Percentiles rank a stretch among this genome's conserved stretches.
These are phyloP conservation scores for Pygocentrus nattereri DNA, from an alignment of 2,797 vertebrate species.

Conservation along the genomic window DNA sequence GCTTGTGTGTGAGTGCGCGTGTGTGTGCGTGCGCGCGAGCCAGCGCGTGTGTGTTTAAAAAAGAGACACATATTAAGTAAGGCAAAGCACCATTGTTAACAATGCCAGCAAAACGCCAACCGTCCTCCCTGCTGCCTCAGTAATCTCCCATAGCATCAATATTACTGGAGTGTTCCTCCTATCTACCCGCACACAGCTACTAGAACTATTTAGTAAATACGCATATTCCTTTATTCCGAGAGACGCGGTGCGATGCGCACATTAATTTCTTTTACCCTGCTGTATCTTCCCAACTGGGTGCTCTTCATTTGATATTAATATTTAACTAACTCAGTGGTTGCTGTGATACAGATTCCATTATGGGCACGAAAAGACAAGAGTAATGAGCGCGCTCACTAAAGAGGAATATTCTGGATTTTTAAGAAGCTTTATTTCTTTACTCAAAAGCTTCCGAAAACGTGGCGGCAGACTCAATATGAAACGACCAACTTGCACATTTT, in stretches of 20 bases:
- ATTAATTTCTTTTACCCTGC: conserved; percentile 48
- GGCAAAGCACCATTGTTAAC: conserved; percentile 60
- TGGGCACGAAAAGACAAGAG: conserved; percentile 51
- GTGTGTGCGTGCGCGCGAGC: conserved; percentile 14
- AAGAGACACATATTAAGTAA: conserved; percentile 74
- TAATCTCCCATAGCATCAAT: conserved; percentile 39
- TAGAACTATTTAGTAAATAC: conserved; percentile 43
- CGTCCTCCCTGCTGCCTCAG: conserved; percentile 23
- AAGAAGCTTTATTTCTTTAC: conserved; percentile 45
- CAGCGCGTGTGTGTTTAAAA: conserved; percentile 57
- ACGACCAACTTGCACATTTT: neutral
- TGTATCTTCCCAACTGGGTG: conserved; percentile 55
- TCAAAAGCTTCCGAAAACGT: conserved; percentile 38
- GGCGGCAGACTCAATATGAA: neutral
- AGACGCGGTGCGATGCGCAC: conserved; percentile 30
- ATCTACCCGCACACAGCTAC: neutral
- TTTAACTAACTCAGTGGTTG: conserved; percentile 60
- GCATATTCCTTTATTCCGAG: conserved; percentile 47
- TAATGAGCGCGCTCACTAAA: conserved; percentile 54
- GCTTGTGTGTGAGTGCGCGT: conserved; percentile 16
- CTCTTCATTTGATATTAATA: conserved; percentile 62
- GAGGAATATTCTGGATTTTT: conserved; percentile 45
- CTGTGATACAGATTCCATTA: conserved; percentile 59
- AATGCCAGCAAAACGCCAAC: conserved; percentile 56
- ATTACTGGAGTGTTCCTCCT: conserved; percentile 27